Evolutionary conservation across 1,140 invertebrate genomes (phyloP).

Genomic region (Drosophila sturtevanti): DNA sequence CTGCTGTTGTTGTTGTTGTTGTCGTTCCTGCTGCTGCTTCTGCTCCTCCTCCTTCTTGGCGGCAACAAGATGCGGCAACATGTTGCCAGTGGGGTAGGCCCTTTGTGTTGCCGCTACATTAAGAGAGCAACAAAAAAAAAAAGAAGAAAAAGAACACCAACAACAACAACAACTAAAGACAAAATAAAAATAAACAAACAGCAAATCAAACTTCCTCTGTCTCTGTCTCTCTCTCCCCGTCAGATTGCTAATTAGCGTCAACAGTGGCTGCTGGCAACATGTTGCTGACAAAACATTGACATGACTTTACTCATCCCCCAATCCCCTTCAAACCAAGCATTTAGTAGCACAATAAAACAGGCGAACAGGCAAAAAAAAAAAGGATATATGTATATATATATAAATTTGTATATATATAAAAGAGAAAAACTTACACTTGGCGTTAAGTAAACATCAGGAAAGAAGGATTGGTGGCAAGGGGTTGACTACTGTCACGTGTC

Average conservation of each 20-base stretch:
- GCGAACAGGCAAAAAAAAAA: constrained; percentile 26
- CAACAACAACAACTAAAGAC: constrained; percentile 21
- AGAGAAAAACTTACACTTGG: constrained; percentile 68
- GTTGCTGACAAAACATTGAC: constrained; percentile 63
- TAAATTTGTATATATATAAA: background rate
- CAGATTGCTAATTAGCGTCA: constrained; percentile 71
- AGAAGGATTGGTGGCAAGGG: constrained; percentile 15
- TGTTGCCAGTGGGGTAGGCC: constrained; percentile 65
- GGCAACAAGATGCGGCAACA: constrained; percentile 65
- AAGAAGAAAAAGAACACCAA: background rate
- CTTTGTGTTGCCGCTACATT: constrained; percentile 57
- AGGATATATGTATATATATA: background rate
- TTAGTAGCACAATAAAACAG: constrained; percentile 25
- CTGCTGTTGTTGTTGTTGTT: no score
- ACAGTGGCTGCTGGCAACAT: constrained; percentile 65
- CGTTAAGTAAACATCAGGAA: constrained; percentile 61
- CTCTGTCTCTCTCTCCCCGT: background rate
- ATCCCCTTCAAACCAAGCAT: background rate
- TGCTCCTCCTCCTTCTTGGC: background rate
- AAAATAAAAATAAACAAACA: background rate
- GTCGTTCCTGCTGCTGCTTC: constrained; percentile 9
- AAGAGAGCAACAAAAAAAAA: constrained; percentile 21
- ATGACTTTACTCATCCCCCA: background rate
- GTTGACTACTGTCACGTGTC: constrained; percentile 60
- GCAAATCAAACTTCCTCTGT: background rate